Base-by-base conservation (phyloP, 2,113 vertebrate genomes). In the Malurus cyaneus region DNA sequence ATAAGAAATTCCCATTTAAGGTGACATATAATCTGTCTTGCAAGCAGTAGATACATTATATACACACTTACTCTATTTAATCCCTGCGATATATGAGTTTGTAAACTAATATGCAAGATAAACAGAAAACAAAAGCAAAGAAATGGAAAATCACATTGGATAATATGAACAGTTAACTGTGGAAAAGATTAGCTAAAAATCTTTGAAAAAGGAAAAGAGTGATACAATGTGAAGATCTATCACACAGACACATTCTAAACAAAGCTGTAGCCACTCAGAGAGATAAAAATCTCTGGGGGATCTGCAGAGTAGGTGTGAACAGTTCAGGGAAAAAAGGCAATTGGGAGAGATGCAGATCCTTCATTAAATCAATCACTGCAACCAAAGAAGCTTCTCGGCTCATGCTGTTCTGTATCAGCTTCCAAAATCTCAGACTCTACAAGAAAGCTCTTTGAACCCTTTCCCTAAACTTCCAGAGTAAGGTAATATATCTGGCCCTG, bases 391-490 rank as follows among this genome's bases (percentile, higher is more conserved):
- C 11, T 57, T 8, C 36, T 76, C 56, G 66, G 28, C 10, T 47
- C 9, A 12, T 19, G 25, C 25, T 89, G 19, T 29, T 74, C 11
- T 69, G 6, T 29, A 90, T 39, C 74, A 72, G 21, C 17, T 47
- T 50, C n/a, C 52, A 62, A 81, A 80, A 61, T 62, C 64, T 53
- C 16, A 46, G 9, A 78, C 19, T 70, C 18, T 25, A 42, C 1
- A 0, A 62, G 26, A 8, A 46, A 85, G 52, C 0, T 0, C 15
- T 65, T n/a, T 42, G 28, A 60, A 60, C 10, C 28, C 12, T 89
- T 47, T 8, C 26, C 18, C 8, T 32, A 62, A 19, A 6, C 24
- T 91, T 73, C 26, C 16, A 2, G 5, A 49, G 60, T 6, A 23
- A 12, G 7, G 9, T 31, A 41, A 42, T 7, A 4, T 56, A 32